phyloP scores from a whole-genome alignment of 2,113 vertebrate species.

The Limnothrissa miodon region DNA sequence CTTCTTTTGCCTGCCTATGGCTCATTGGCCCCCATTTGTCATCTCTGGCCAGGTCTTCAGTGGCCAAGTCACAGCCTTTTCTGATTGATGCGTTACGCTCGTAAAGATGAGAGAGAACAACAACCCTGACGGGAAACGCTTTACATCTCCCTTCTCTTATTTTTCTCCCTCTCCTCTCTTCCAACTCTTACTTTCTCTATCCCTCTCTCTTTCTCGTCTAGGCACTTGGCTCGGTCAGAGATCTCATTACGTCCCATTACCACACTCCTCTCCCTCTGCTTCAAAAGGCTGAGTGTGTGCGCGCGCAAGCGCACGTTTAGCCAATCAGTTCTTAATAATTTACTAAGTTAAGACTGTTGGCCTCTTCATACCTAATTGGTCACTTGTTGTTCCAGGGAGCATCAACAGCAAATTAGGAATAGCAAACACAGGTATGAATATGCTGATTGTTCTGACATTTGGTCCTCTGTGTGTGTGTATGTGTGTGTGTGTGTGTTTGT shows the following conservation, averaged over 20 bases:
- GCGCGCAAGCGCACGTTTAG: background rate
- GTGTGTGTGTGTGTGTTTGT: too few relatives aligned
- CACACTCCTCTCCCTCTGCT: background rate
- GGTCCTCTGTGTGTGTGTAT: background rate
- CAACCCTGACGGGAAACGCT: background rate
- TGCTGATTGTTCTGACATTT: background rate
- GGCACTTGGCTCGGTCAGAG: background rate
- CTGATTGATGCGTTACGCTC: background rate
- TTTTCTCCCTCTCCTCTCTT: background rate
- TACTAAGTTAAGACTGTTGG: background rate
- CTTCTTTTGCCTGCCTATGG: background rate
- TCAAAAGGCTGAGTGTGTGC: background rate
- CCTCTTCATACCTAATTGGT: background rate
- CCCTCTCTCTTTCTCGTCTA: background rate
- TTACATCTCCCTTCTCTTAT: background rate
- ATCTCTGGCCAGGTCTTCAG: background rate
- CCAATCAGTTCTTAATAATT: background rate
- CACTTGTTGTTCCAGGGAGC: background rate
- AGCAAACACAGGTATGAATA: background rate
- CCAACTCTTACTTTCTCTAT: background rate
- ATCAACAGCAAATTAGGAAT: background rate
- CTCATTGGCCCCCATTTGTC: background rate
- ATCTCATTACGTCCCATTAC: constrained; percentile 15
- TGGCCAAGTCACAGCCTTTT: background rate
- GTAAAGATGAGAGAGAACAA: background rate